These are phyloP conservation scores for Anabacerthia variegaticeps DNA, from an alignment of 2,797 vertebrate genomes.

Conservation along the genomic window DNA sequence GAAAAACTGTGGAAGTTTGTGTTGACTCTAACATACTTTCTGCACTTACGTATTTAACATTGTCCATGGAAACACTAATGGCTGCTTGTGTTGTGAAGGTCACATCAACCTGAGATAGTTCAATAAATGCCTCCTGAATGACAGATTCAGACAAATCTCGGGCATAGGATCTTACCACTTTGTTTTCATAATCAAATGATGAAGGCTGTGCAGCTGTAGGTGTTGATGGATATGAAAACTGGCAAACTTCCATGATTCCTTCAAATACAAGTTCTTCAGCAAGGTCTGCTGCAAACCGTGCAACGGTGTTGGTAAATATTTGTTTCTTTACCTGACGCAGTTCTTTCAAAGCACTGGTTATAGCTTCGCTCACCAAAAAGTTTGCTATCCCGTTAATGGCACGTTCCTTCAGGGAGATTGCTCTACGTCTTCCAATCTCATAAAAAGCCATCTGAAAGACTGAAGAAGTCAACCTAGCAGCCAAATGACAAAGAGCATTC, in stretches of 20 bases:
- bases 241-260: constrained; percentile 98
- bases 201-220: constrained; percentile 80
- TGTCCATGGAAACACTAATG: constrained; percentile 92
- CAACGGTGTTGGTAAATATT: constrained; percentile 90
- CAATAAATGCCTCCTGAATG: constrained; percentile 97
- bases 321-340: constrained; percentile 91
- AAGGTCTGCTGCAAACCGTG: constrained; percentile 91
- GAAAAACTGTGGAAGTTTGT: constrained; percentile 78
- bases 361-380: constrained; percentile 91
- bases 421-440: constrained; percentile 91
- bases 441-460: constrained; percentile 98
- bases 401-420: constrained; percentile 87
- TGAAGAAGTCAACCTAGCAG: constrained; percentile 91
- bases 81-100: constrained; percentile 92
- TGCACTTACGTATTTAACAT: constrained; percentile 86
- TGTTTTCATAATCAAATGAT: constrained; percentile 83
- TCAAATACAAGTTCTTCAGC: constrained; percentile 97
- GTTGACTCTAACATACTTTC: constrained; percentile 78
- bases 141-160: constrained; percentile 96
- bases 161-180: constrained; percentile 91
- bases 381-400: constrained; percentile 90
- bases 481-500: constrained; percentile 91
- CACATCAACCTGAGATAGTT: constrained; percentile 92
- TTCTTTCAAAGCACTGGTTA: constrained; percentile 90
- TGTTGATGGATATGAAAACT: constrained; percentile 92